Conservation (phyloP, 2,113 vertebrate species). For the Ivindomyrus marchei region DNA sequence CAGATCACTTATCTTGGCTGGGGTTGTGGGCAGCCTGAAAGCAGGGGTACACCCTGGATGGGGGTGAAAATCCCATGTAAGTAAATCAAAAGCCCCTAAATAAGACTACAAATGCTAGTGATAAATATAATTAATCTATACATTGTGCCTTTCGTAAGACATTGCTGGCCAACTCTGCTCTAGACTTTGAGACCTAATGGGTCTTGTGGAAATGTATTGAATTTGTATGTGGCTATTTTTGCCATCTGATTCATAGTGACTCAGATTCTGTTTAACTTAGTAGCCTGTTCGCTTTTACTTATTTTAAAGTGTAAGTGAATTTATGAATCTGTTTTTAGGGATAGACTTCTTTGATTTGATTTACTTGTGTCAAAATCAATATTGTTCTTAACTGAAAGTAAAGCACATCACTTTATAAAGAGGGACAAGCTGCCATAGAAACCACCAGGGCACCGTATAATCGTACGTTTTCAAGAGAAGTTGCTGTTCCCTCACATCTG, state of each 20-base stretch:
- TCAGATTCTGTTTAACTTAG: background rate
- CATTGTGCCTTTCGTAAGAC: background rate
- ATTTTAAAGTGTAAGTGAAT: background rate
- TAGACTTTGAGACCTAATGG: background rate
- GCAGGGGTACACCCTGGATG: background rate
- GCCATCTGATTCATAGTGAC: background rate
- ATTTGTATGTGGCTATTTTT: background rate
- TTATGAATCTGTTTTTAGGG: background rate
- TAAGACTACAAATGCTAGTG: background rate
- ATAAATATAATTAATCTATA: background rate
- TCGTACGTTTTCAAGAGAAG: background rate
- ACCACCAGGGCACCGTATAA: too few species aligned
- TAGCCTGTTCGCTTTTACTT: background rate
- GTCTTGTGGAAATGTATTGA: background rate
- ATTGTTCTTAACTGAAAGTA: background rate
- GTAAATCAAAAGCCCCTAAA: background rate
- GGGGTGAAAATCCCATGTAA: background rate
- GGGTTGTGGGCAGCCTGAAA: background rate
- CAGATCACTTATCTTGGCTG: background rate
- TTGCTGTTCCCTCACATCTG: background rate
- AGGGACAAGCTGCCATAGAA: background rate
- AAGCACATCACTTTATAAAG: background rate
- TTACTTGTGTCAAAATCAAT: background rate
- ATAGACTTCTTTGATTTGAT: background rate
- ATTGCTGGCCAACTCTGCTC: background rate